These are phyloP conservation scores for Grallaria varia DNA, from an alignment of 2,113 vertebrate genomes.

Conservation along the genomic window DNA sequence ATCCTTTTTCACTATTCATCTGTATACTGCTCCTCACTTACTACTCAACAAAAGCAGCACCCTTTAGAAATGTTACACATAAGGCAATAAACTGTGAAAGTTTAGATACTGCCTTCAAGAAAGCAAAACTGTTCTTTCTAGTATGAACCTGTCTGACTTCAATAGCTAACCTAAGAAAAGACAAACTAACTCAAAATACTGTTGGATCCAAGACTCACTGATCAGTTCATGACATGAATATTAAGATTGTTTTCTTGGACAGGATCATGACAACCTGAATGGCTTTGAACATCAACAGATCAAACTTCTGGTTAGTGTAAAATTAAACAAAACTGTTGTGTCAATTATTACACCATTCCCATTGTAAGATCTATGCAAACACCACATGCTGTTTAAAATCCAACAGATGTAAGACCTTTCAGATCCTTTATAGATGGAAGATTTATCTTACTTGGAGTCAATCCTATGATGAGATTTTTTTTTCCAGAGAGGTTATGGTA, in stretches of 20 bases:
- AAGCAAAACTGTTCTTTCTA: not conserved
- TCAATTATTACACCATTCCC: not conserved
- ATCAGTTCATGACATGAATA: not conserved
- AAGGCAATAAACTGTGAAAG: not conserved
- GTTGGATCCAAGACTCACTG: not conserved
- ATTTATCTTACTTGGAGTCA: not conserved
- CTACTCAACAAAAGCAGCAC: not conserved
- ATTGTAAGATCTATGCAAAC: not conserved
- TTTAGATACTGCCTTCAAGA: not conserved
- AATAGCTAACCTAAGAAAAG: not conserved
- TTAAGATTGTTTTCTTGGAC: not conserved
- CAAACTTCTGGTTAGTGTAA: not conserved
- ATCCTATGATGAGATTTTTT: not conserved
- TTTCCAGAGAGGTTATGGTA: not conserved
- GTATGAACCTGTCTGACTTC: not conserved
- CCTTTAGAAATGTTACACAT: not conserved
- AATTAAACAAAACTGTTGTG: not conserved
- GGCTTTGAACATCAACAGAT: not conserved
- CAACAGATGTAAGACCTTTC: not conserved
- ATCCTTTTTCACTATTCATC: not conserved
- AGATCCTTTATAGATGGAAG: not conserved
- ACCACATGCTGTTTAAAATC: not conserved
- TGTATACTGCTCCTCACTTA: not conserved
- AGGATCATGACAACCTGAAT: not conserved
- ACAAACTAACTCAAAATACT: not conserved